Evolutionary conservation across 1,140 invertebrate species (phyloP).

Genomic region (Euschistus heros): DNA sequence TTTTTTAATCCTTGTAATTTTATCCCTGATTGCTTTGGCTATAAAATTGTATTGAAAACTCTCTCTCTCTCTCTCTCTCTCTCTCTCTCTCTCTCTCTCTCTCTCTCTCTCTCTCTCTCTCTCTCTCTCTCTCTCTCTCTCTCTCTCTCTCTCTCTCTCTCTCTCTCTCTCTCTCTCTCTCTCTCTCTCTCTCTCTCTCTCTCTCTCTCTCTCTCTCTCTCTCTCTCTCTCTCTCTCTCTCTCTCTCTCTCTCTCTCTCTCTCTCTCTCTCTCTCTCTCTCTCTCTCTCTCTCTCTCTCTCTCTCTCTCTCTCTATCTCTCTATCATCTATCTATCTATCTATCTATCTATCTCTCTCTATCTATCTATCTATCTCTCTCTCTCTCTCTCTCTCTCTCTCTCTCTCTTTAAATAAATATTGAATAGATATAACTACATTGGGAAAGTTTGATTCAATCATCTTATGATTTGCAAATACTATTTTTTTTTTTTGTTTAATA

Average conservation of each 20-base stretch:
- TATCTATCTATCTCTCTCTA: slow-evolving; percentile 5
- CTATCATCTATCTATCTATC: neutral
- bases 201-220: neutral
- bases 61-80: neutral
- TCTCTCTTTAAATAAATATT: no score
- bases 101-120: neutral
- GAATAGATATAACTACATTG: no score
- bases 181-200: neutral
- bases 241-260: neutral
- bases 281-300: slow-evolving; percentile 14
- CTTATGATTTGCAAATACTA: no score
- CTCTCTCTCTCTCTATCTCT: slow-evolving; percentile 11
- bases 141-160: neutral
- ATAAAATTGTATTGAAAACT: no score
- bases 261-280: slow-evolving; percentile 11
- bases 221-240: neutral
- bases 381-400: slow-evolving; percentile 11
- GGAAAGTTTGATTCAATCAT: no score
- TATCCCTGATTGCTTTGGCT: neutral
- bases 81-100: neutral
- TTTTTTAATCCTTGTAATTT: no score
- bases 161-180: neutral
- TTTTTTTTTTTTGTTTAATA: no score
- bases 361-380: no score
- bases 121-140: neutral